A percentile compares a stretch with the other conserved stretches of the same genome.
Evolutionary conservation across 1,140 invertebrate genomes (phyloP).

Genomic region (Bathynomus jamesi): DNA sequence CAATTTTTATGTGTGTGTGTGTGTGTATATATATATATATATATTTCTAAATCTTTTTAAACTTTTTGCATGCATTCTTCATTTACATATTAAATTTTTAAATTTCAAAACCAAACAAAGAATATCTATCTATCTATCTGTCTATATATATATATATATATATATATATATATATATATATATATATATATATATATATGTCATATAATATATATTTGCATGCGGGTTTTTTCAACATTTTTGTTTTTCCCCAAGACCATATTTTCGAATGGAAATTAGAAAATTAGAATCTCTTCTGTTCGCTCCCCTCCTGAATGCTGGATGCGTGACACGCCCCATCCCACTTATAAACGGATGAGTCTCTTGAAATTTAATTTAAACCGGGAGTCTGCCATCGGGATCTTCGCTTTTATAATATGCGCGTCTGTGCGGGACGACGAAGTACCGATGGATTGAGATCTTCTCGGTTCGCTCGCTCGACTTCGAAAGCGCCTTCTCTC

Average conservation of each 20-base stretch:
- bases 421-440: neutral
- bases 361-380: conserved; percentile 2
- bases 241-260: no score
- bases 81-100: no score
- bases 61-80: no score
- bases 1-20: no score
- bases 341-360: neutral
- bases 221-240: no score
- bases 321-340: neutral
- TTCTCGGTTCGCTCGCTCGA: neutral
- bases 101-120: no score
- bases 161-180: conserved; percentile 14
- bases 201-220: neutral
- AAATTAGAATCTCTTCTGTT: neutral
- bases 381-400: neutral
- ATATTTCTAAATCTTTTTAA: no score
- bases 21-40: no score
- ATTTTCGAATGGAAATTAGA: neutral
- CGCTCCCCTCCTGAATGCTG: neutral
- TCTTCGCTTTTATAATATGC: neutral
- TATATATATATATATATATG: conserved; percentile 7
- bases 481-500: no score
- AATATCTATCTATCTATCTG: neutral
- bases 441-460: neutral
- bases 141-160: conserved; percentile 10